Percentiles rank a stretch among this genome's conserved stretches.
Conservation (phyloP, 1,140 invertebrate species). For the Heliconius nattereri region DNA sequence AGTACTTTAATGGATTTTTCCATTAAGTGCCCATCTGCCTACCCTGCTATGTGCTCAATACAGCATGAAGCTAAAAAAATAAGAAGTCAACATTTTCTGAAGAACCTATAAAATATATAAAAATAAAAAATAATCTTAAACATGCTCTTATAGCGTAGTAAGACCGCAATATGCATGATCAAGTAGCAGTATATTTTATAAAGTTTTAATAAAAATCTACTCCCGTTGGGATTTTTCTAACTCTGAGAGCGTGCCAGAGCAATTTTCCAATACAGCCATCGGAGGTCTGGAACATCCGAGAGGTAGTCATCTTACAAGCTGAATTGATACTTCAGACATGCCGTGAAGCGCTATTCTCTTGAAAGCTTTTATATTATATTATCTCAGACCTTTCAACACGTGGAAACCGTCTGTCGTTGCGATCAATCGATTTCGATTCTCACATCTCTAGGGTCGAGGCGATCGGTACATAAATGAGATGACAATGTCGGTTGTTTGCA, state of each 20-base stretch:
- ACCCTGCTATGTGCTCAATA: too few relatives aligned
- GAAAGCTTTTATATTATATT: conserved; percentile 82
- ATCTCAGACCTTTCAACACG: conserved; percentile 80
- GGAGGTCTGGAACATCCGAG: conserved; percentile 64
- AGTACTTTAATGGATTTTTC: too few relatives aligned
- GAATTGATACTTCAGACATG: conserved; percentile 80
- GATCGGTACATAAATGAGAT: conserved; percentile 41
- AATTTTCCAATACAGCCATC: conserved; percentile 80
- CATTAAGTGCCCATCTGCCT: too few relatives aligned
- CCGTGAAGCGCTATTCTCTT: conserved; percentile 77
- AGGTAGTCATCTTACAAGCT: conserved; percentile 77
- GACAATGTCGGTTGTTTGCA: conserved; percentile 24
- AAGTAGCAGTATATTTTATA: conserved; percentile 45
- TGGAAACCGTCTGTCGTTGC: conserved; percentile 73
- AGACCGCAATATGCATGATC: conserved; percentile 36
- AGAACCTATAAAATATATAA: background rate
- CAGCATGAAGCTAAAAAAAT: too few relatives aligned
- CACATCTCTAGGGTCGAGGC: conserved; percentile 62
- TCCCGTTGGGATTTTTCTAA: conserved; percentile 54
- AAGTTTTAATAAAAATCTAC: conserved; percentile 76
- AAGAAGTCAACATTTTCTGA: background rate
- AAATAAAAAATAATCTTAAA: conserved; percentile 27
- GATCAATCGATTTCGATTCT: conserved; percentile 76
- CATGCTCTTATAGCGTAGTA: conserved; percentile 11
- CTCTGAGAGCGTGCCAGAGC: conserved; percentile 54